Evolutionary conservation across 2,888 invertebrate genomes (phyloP).

Genomic region (Choristoneura rosaceana): DNA sequence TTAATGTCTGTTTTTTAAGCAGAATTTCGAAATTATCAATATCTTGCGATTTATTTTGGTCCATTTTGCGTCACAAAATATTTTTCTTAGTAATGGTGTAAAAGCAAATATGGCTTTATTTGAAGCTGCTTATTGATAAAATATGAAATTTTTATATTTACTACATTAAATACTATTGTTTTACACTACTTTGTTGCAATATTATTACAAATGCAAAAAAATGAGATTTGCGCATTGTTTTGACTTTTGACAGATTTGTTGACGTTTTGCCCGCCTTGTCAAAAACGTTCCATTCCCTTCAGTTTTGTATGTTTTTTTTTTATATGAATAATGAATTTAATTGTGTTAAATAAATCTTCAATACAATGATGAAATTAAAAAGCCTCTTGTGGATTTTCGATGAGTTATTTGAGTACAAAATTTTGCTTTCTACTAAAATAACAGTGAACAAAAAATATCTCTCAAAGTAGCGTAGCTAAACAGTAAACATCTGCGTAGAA

Average conservation of each 20-base stretch:
- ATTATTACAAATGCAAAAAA: not conserved
- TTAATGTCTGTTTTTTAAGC: slow-evolving; percentile 50
- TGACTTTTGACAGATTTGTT: slow-evolving; percentile 10
- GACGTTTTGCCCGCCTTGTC: not conserved
- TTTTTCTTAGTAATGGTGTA: slow-evolving; percentile 33
- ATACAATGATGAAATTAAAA: no score
- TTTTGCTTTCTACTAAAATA: not conserved
- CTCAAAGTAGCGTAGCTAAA: not conserved
- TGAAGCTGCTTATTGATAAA: not conserved
- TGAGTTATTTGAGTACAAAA: not conserved
- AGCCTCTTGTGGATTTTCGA: no score
- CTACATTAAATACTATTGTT: not conserved
- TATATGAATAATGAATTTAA: not conserved
- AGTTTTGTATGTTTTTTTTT: not conserved
- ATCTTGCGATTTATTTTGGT: slow-evolving; percentile 40
- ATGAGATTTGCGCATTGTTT: slow-evolving; percentile 17
- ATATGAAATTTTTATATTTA: not conserved
- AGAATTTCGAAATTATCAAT: slow-evolving; percentile 55
- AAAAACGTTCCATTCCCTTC: not conserved
- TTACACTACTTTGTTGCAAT: not conserved
- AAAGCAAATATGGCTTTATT: not conserved
- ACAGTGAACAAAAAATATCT: not conserved
- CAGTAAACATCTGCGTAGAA: not conserved
- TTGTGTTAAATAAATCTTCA: not conserved
- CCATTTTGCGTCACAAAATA: slow-evolving; percentile 43